These are phyloP conservation scores for Miichthys miiuy DNA, from an alignment of 2,797 vertebrate species.

Conservation along the genomic window DNA sequence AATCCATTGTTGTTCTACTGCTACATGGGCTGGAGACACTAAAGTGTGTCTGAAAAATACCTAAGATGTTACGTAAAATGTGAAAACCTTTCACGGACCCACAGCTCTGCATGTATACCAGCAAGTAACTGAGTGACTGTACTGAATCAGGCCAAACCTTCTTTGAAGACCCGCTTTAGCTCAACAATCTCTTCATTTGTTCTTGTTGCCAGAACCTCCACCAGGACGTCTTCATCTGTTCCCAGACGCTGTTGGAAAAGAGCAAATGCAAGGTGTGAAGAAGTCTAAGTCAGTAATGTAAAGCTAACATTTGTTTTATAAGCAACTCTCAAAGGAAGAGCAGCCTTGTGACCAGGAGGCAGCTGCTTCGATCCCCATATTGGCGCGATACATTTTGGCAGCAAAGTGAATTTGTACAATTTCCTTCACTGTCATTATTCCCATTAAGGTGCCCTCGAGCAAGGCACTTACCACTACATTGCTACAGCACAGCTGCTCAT, in stretches of 20 bases:
- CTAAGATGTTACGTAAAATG: neutral
- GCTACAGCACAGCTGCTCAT: neutral
- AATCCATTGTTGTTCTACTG: conserved; percentile 18
- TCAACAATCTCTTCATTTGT: conserved; percentile 86
- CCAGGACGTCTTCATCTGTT: conserved; percentile 89
- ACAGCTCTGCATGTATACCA: neutral
- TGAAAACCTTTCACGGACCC: neutral
- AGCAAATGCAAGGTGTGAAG: neutral
- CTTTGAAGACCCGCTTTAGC: conserved; percentile 85
- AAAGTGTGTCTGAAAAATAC: neutral
- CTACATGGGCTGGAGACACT: neutral
- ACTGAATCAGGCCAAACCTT: conserved; percentile 80
- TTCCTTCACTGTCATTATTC: neutral
- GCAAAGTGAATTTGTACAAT: neutral
- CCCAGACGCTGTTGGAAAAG: conserved; percentile 85
- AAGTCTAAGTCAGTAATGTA: neutral
- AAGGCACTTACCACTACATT: neutral
- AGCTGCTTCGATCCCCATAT: no score
- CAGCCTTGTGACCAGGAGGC: no score
- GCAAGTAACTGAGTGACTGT: neutral
- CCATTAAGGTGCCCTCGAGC: neutral
- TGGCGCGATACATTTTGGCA: no score
- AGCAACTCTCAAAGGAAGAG: neutral
- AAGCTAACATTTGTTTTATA: neutral
- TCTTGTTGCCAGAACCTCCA: conserved; percentile 91